A percentile compares a stretch with the other conserved stretches of the same genome.
These are phyloP conservation scores for Diaphora mendica DNA, from an alignment of 2,888 invertebrate genomes.

Conservation along the genomic window DNA sequence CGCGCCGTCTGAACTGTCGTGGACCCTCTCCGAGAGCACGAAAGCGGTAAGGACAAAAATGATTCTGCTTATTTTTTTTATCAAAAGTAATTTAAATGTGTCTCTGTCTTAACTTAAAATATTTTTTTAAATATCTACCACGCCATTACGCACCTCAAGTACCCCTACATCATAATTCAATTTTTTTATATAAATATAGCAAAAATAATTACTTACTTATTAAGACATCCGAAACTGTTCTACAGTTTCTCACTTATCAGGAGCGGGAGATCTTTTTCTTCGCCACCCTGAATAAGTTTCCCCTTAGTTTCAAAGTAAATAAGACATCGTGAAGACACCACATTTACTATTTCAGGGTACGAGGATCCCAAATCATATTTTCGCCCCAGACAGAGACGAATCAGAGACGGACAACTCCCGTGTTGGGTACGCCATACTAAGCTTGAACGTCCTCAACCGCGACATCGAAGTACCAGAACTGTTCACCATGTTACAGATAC, in stretches of 20 bases:
- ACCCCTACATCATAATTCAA: no score
- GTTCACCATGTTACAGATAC: slow-evolving; percentile 68
- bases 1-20: slow-evolving; percentile 54
- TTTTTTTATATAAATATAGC: no score
- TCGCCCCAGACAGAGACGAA: slow-evolving; percentile 85
- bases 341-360: slow-evolving; percentile 57
- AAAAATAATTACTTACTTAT: no score
- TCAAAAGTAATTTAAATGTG: background rate
- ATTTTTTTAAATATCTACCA: no score
- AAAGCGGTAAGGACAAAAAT: slow-evolving; percentile 54
- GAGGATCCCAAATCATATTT: slow-evolving; percentile 65
- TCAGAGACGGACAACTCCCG: slow-evolving; percentile 83
- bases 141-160: no score
- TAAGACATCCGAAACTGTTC: no score
- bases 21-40: slow-evolving; percentile 70
- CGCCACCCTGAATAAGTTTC: no score
- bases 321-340: background rate
- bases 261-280: no score
- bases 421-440: slow-evolving; percentile 80
- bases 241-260: no score
- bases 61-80: background rate
- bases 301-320: no score
- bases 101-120: no score
- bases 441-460: slow-evolving; percentile 60
- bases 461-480: slow-evolving; percentile 65